Conservation (phyloP, 2,797 vertebrate species). For the Erethizon dorsatum region DNA sequence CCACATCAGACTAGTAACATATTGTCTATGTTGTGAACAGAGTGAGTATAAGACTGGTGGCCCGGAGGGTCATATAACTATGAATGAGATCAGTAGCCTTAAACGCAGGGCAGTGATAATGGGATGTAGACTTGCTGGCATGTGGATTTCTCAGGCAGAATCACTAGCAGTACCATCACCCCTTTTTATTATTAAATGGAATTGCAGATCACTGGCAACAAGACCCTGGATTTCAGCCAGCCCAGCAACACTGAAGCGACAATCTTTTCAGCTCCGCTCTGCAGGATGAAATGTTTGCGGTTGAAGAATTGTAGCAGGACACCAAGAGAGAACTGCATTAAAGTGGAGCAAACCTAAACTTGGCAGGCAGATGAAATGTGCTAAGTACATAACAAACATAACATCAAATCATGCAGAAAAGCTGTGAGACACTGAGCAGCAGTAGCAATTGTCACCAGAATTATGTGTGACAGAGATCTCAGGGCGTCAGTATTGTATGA, state of each 20-base stretch:
- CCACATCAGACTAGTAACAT: not conserved
- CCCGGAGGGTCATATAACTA: not conserved
- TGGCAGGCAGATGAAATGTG: constrained; percentile 44
- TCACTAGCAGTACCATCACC: not conserved
- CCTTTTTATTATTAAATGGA: constrained; percentile 61
- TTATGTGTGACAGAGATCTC: not conserved
- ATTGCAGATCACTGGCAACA: constrained; percentile 50
- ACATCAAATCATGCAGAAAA: not conserved
- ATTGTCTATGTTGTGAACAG: not conserved
- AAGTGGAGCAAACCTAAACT: not conserved
- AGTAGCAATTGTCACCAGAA: constrained; percentile 15
- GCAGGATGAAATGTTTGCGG: constrained; percentile 55
- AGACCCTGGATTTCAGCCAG: constrained; percentile 74
- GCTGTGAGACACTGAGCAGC: not conserved
- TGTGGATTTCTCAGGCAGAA: constrained; percentile 14
- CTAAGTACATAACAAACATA: constrained; percentile 6
- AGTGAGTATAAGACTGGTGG: not conserved
- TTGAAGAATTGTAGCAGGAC: constrained; percentile 58
- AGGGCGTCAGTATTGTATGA: not conserved
- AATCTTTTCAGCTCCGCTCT: constrained; percentile 20
- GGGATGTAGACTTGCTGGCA: not conserved
- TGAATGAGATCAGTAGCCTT: not conserved
- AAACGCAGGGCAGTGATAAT: not conserved
- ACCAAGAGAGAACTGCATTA: not conserved
- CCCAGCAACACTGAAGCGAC: not conserved